Evolutionary conservation across 2,888 invertebrate genomes (phyloP).

Genomic region (Sphaerophoria rueppellii): DNA sequence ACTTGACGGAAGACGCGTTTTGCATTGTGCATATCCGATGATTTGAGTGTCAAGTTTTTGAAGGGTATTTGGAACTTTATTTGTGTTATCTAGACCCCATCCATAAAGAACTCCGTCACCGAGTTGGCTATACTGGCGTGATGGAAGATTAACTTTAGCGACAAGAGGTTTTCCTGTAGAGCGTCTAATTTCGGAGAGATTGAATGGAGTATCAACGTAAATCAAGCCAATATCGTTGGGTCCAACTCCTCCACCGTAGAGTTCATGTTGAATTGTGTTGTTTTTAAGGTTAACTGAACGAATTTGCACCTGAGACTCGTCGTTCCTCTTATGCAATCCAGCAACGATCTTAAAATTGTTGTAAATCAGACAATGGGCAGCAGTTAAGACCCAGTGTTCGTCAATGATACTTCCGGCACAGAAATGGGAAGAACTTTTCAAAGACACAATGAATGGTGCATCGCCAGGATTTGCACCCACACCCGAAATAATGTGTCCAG

Average conservation of each 20-base stretch:
- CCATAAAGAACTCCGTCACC: constrained; percentile 70
- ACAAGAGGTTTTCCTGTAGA: constrained; percentile 32
- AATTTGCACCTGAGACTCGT: constrained; percentile 75
- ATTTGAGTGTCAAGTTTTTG: constrained; percentile 77
- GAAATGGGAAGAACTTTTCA: constrained; percentile 76
- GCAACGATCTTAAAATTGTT: constrained; percentile 77
- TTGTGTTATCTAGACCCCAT: constrained; percentile 78
- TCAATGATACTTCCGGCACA: constrained; percentile 82
- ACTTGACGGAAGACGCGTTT: constrained; percentile 72
- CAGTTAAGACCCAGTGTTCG: constrained; percentile 79
- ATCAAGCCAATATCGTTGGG: constrained; percentile 84
- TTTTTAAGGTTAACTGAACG: constrained; percentile 73
- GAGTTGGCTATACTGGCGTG: constrained; percentile 17
- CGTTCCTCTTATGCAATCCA: constrained; percentile 79
- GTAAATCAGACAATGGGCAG: constrained; percentile 78
- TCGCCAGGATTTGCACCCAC: constrained; percentile 78
- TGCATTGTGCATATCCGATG: constrained; percentile 75
- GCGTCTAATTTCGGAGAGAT: constrained; percentile 75
- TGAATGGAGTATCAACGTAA: constrained; percentile 75
- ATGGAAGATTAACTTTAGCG: constrained; percentile 40
- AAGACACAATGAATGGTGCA: constrained; percentile 82
- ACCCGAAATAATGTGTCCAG: constrained; percentile 80
- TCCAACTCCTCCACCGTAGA: constrained; percentile 80
- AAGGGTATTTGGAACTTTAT: constrained; percentile 75
- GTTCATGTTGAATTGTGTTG: constrained; percentile 77